Conservation (phyloP, 2,888 invertebrate genomes). For the Aspidiotus rigidus region DNA sequence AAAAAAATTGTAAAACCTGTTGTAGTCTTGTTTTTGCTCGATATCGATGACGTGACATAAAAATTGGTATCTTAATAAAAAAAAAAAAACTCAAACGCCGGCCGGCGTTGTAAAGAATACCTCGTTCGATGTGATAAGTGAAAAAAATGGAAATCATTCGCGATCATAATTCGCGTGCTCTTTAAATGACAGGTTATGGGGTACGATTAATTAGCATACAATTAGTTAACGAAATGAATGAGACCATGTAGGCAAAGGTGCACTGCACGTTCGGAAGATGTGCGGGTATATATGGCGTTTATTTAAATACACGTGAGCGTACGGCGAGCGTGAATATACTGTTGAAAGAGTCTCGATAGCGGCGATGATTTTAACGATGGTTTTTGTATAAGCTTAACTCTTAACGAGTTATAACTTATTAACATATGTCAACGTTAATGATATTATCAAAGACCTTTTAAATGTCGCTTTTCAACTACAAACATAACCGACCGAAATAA, state of each 20-base stretch:
- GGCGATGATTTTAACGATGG: slow-evolving; percentile 8
- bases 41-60: too few species aligned
- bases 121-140: not conserved
- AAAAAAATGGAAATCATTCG: slow-evolving; percentile 13
- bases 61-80: too few species aligned
- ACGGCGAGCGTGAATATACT: too few species aligned
- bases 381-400: slow-evolving; percentile 11
- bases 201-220: slow-evolving; percentile 25
- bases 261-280: too few species aligned
- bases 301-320: too few species aligned
- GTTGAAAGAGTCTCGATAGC: not conserved
- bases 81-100: too few species aligned
- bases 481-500: slow-evolving; percentile 8
- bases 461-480: slow-evolving; percentile 5
- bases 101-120: too few species aligned
- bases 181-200: slow-evolving; percentile 5
- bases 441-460: slow-evolving; percentile 25
- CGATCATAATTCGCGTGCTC: slow-evolving; percentile 17
- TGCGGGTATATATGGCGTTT: too few species aligned
- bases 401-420: slow-evolving; percentile 26
- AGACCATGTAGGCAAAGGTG: slow-evolving; percentile 4
- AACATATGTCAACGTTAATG: slow-evolving; percentile 30
- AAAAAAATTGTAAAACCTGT: too few species aligned
- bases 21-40: too few species aligned
- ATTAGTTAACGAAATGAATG: slow-evolving; percentile 17